Evolutionary conservation across 2,888 invertebrate species (phyloP).

Genomic region (Drosophila lacicola): DNA sequence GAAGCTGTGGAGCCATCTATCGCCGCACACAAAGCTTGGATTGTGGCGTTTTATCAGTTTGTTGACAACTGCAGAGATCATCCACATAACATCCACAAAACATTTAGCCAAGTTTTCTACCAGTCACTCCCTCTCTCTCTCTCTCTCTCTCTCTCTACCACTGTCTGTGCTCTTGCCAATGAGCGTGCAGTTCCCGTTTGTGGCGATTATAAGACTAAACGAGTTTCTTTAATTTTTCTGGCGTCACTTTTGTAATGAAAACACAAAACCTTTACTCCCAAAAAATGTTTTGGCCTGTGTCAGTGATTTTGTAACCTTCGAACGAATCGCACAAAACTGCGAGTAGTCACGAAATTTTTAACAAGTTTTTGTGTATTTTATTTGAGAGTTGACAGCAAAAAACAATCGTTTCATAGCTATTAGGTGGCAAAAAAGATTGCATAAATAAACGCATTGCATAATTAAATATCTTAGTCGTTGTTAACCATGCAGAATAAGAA

Average conservation of each 20-base stretch:
- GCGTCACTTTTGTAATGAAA: constrained; percentile 35
- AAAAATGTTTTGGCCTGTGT: constrained; percentile 57
- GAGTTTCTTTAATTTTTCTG: constrained; percentile 59
- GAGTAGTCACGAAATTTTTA: constrained; percentile 36
- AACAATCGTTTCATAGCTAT: constrained; percentile 7
- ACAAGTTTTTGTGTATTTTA: constrained; percentile 39
- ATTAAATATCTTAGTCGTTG: neutral
- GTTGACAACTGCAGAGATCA: neutral
- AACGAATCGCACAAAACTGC: constrained; percentile 39
- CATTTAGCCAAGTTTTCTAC: too few relatives aligned
- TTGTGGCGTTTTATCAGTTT: neutral
- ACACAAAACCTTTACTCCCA: constrained; percentile 58
- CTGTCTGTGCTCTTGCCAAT: constrained; percentile 6
- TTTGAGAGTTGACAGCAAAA: neutral
- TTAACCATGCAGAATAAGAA: constrained; percentile 44
- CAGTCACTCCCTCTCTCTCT: neutral
- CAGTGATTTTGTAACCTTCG: constrained; percentile 74
- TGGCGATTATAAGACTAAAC: constrained; percentile 47
- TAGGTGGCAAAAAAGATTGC: constrained; percentile 18
- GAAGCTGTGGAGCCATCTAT: too few relatives aligned
- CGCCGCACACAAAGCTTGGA: neutral
- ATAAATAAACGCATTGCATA: constrained; percentile 8
- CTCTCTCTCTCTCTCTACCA: constrained; percentile 6
- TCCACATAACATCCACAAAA: too few relatives aligned
- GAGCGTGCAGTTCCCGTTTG: constrained; percentile 61